Evolutionary conservation across 30 jellyfish, hydroid and myxozoan genomes (phyloP).

Genomic region (Hydractinia symbiolongicarpus): DNA sequence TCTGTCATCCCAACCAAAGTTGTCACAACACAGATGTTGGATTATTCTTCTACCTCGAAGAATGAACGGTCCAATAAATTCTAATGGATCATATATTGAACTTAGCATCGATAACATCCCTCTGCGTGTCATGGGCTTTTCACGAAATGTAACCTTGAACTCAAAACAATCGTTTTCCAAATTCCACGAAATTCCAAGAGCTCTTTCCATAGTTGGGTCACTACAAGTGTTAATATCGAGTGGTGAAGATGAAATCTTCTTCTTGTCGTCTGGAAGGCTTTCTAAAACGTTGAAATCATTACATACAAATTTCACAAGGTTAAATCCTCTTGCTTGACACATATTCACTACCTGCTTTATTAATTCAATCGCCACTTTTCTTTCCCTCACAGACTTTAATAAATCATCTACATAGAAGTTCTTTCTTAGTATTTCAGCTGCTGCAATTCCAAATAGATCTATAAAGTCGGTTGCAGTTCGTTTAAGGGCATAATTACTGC

Average conservation of each 20-base stretch:
- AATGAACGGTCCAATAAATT: constrained; percentile 12
- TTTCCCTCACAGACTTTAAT: too few relatives aligned
- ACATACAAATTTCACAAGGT: neutral
- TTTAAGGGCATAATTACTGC: neutral
- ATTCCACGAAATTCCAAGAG: neutral
- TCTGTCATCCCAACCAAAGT: constrained; percentile 16
- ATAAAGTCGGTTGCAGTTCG: neutral
- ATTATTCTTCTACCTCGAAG: constrained; percentile 23
- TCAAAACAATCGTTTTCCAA: neutral
- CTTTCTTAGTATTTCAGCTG: neutral
- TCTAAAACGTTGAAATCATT: neutral
- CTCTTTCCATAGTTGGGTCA: neutral
- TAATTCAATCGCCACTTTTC: neutral
- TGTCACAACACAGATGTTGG: neutral
- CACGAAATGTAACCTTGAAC: neutral
- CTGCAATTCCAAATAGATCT: neutral
- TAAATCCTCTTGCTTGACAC: neutral
- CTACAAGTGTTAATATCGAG: neutral
- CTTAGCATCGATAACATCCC: constrained; percentile 27
- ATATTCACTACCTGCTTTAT: neutral
- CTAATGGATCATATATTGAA: constrained; percentile 1
- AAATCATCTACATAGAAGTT: neutral
- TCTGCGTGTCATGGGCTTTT: constrained; percentile 31
- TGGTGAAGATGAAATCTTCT: neutral
- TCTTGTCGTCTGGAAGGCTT: neutral